Evolutionary conservation across 2,113 vertebrate genomes (phyloP).

Genomic region (Oenanthe oenanthe): DNA sequence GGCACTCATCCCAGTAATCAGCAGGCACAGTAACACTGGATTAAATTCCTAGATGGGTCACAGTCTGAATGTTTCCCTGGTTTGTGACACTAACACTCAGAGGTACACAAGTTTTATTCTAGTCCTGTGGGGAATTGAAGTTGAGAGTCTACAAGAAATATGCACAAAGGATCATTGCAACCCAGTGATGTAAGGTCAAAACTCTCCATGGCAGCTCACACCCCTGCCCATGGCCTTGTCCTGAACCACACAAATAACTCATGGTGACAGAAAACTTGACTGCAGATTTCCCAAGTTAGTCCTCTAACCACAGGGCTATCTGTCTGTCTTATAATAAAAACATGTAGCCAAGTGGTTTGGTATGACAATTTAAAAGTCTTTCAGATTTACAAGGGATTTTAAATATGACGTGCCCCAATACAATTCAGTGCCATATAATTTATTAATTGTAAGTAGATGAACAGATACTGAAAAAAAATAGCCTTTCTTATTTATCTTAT

Average conservation of each 20-base stretch:
- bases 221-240: not conserved
- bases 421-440: not conserved
- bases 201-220: not conserved
- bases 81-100: not conserved
- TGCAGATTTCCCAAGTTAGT: not conserved
- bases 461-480: not conserved
- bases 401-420: accelerated
- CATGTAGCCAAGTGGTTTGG: not conserved
- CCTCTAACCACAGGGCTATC: not conserved
- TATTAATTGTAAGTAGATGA: not conserved
- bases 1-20: not conserved
- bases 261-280: not conserved
- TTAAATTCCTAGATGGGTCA: not conserved
- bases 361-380: not conserved
- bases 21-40: not conserved
- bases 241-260: not conserved
- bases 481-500: not conserved
- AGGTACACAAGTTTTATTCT: not conserved
- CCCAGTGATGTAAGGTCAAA: not conserved
- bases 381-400: not conserved
- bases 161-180: not conserved
- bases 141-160: not conserved
- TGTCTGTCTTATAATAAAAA: not conserved
- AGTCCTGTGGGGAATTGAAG: not conserved
- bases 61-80: not conserved